These are phyloP conservation scores for Gallinago paraguaiae DNA, from an alignment of 2,113 vertebrate genomes.

Conservation along the genomic window DNA sequence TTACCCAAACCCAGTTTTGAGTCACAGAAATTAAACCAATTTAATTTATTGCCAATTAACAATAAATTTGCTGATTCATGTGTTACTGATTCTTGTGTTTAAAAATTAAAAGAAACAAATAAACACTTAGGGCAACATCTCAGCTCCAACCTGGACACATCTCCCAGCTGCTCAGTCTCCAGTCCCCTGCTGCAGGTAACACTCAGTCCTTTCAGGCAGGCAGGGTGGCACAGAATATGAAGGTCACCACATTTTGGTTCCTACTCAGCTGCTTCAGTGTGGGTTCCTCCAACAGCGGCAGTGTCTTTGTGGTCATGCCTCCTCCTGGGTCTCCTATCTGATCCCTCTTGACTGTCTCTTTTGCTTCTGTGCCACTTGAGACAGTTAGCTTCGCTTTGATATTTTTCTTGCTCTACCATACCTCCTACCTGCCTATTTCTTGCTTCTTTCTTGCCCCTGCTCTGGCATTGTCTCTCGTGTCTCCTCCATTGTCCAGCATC, in stretches of 20 bases:
- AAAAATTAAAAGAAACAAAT: not conserved
- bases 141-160: not conserved
- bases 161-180: rapidly evolving
- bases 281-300: not conserved
- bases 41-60: not conserved
- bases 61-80: not conserved
- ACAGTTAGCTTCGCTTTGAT: not conserved
- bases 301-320: not conserved
- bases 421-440: not conserved
- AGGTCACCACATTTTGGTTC: rapidly evolving
- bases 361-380: not conserved
- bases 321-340: not conserved
- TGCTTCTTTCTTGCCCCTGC: not conserved
- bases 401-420: not conserved
- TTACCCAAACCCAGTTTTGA: not conserved
- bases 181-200: not conserved
- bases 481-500: not conserved
- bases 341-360: not conserved
- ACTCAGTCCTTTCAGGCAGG: not conserved
- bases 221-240: rapidly evolving
- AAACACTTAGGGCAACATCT: not conserved
- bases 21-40: not conserved
- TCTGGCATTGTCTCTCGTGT: rapidly evolving
- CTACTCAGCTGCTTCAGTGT: not conserved
- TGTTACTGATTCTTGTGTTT: not conserved